Evolutionary conservation across 2,113 vertebrate genomes (phyloP), one percentile per base, ranked within the genome.

Genomic region (Isichthys henryi): DNA sequence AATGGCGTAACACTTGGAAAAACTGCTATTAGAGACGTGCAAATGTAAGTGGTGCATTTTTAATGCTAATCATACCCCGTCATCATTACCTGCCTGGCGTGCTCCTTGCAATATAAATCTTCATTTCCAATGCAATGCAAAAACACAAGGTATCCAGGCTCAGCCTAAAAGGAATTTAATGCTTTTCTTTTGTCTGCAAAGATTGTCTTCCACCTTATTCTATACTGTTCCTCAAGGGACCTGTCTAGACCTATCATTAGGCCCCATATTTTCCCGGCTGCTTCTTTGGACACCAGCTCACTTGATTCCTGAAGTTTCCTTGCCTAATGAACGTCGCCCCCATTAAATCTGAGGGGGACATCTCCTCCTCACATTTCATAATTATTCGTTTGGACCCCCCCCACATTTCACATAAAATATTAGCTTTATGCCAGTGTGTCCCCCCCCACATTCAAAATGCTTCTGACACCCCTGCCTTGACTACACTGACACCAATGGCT

Each of bases 401-500:
- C 39, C 39, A 39, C 39, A 39, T 39, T 39, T 39, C 1, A 39
- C n/a, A n/a, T n/a, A n/a, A n/a, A n/a, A n/a, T n/a, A n/a, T n/a
- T n/a, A n/a, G n/a, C n/a, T n/a, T n/a, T n/a, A n/a, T n/a, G n/a
- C n/a, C n/a, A 2, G 1, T 39, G 39, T 39, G 39, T 39, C 39
- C 39, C 39, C 39, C 39, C 39, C 39, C 39, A 39, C 39, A 39
- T 39, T 39, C 39, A 39, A 39, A 39, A 39, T 39, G 1, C 1
- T 39, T 39, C 39, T 39, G 39, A 39, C 39, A 39, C 39, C 39
- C 39, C 39, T 39, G 39, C 90, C 52, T 82, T 88, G 74, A 49
- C 58, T 88, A 84, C 87, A 15, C 31, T 84, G 50, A 88, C 82
- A 83, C 21, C 70, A 62, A 17, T 84, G 50, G 80, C 88, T 77